phyloP scores from a whole-genome alignment of 2,888 invertebrate species.

The Rhagonycha lutea region DNA sequence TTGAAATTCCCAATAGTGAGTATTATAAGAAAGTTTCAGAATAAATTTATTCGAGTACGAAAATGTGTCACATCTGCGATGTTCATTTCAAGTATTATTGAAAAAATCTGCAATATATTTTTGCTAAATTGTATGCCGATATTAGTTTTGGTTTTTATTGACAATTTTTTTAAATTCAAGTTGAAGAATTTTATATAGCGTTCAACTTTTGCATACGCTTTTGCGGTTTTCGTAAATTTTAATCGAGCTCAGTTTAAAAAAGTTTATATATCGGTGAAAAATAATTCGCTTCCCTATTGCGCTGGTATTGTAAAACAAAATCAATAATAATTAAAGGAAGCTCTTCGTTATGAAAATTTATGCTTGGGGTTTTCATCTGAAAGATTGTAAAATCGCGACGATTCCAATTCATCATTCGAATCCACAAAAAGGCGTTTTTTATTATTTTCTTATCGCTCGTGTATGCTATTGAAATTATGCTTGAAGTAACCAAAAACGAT shows the following conservation, averaged over 20 bases:
- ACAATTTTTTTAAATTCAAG: neutral
- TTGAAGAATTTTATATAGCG: neutral
- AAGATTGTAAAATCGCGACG: neutral
- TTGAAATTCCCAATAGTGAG: slow-evolving; percentile 15
- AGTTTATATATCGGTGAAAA: neutral
- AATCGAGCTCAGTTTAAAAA: neutral
- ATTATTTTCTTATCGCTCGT: neutral
- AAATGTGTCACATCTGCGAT: slow-evolving; percentile 24
- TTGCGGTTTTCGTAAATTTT: neutral
- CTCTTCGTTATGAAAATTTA: neutral
- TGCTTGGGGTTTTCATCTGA: neutral
- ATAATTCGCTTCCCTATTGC: neutral
- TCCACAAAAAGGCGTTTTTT: neutral
- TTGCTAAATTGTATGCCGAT: slow-evolving; percentile 19
- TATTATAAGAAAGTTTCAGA: slow-evolving; percentile 21
- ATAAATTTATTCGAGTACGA: slow-evolving; percentile 25
- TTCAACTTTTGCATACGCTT: neutral
- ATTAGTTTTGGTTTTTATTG: slow-evolving; percentile 13
- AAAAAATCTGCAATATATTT: slow-evolving; percentile 25
- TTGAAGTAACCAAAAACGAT: neutral
- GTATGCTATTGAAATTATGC: neutral
- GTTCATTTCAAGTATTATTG: slow-evolving; percentile 28
- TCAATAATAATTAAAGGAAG: neutral
- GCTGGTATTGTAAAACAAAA: neutral
- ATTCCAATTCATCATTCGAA: neutral